phyloP scores from a whole-genome alignment of 2,113 vertebrate species.

The Cynoglossus semilaevis region DNA sequence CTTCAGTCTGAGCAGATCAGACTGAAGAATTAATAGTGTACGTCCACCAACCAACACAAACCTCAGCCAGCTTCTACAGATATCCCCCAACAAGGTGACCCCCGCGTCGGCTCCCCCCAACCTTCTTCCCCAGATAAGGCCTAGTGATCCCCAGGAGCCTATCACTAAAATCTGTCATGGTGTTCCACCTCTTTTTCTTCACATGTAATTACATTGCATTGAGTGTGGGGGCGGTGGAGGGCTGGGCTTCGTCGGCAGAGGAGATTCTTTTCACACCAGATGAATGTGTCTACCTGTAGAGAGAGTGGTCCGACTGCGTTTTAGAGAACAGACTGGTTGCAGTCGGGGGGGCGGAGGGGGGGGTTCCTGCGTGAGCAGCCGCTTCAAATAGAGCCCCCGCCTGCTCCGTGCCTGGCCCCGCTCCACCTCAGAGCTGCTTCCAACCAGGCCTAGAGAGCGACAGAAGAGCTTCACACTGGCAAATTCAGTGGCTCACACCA shows the following conservation, averaged over 20 bases:
- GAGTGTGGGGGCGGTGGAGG: slow-evolving; percentile 34
- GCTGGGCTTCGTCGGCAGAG: background rate
- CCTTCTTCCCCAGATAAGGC: slow-evolving; percentile 56
- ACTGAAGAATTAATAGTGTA: slow-evolving; percentile 19
- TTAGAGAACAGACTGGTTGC: slow-evolving; percentile 20
- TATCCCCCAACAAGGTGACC: slow-evolving; percentile 47
- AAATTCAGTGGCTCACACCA: slow-evolving; percentile 49
- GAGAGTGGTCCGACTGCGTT: slow-evolving; percentile 8
- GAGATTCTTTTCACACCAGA: slow-evolving; percentile 24
- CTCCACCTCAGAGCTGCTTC: slow-evolving; percentile 47
- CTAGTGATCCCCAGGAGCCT: slow-evolving; percentile 53
- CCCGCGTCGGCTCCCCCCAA: slow-evolving; percentile 44
- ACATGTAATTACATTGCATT: slow-evolving; percentile 53
- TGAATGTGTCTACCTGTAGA: slow-evolving; percentile 24
- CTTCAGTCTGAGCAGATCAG: slow-evolving; percentile 2
- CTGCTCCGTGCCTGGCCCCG: slow-evolving; percentile 36
- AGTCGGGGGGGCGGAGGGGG: slow-evolving; percentile 4
- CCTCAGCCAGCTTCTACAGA: slow-evolving; percentile 39
- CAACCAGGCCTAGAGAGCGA: slow-evolving; percentile 38
- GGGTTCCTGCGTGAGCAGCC: slow-evolving; percentile 5
- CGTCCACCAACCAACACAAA: slow-evolving; percentile 40
- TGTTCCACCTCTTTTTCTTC: slow-evolving; percentile 53
- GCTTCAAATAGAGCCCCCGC: slow-evolving; percentile 46
- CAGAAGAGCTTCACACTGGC: slow-evolving; percentile 57
- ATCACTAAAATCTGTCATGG: slow-evolving; percentile 51